phyloP scores from a whole-genome alignment of 2,888 invertebrate species.

The Heliconius erato region DNA sequence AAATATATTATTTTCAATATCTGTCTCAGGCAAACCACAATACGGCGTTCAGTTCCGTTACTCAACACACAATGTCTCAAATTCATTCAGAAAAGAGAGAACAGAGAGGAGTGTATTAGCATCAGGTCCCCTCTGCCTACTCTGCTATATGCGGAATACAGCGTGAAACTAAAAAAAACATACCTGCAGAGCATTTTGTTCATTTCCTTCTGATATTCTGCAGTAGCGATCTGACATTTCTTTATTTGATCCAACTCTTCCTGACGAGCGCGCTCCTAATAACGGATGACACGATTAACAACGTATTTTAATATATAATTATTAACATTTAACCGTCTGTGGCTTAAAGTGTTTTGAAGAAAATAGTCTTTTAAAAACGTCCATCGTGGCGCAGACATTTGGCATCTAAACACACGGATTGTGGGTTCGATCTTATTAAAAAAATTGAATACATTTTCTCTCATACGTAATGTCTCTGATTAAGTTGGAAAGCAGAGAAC shows the following conservation, averaged over 20 bases:
- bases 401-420: too few species aligned
- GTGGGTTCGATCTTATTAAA: too few species aligned
- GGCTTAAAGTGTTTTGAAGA: too few species aligned
- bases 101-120: neutral
- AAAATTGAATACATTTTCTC: too few species aligned
- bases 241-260: constrained; percentile 69
- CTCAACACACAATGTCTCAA: too few species aligned
- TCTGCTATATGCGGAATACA: neutral
- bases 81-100: neutral
- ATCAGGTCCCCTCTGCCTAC: neutral
- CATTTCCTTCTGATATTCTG: constrained; percentile 70
- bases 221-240: constrained; percentile 64
- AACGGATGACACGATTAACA: neutral
- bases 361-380: too few species aligned
- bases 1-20: too few species aligned
- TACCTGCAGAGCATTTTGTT: constrained; percentile 68
- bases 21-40: too few species aligned
- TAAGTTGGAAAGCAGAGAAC: too few species aligned
- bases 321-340: neutral
- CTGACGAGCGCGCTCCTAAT: constrained; percentile 67
- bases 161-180: neutral
- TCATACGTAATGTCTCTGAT: too few species aligned
- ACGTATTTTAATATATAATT: neutral
- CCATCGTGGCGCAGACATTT: too few species aligned
- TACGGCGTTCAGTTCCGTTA: too few species aligned